phyloP scores from a whole-genome alignment of 2,113 vertebrate genomes.

The Erinaceus europaeus region DNA sequence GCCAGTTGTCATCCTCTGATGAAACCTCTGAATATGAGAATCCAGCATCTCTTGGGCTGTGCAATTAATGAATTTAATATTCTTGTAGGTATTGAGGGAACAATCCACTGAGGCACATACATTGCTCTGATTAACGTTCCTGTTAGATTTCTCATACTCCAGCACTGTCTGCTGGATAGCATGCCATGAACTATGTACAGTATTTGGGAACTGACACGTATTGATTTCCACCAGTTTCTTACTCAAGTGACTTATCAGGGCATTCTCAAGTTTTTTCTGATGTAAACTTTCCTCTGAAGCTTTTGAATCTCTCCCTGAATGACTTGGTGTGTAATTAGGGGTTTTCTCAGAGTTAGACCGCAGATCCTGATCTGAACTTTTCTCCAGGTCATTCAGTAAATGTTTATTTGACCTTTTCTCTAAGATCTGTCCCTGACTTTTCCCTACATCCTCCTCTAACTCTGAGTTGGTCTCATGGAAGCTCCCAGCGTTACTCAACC shows the following conservation, averaged over 20 bases:
- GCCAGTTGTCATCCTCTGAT: neutral
- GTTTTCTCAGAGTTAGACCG: neutral
- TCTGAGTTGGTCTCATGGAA: neutral
- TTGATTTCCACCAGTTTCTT: neutral
- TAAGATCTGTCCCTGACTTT: too few species aligned
- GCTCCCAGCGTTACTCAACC: neutral
- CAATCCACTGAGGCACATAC: too few species aligned
- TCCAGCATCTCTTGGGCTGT: neutral
- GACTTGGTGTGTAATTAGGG: neutral
- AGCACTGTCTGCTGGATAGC: neutral
- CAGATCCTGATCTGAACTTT: neutral
- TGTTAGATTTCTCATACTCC: neutral
- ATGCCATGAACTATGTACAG: neutral
- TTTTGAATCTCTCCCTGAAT: neutral
- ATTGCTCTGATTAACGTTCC: fast-evolving
- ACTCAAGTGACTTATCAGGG: neutral
- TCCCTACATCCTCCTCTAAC: neutral
- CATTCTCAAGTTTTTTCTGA: neutral
- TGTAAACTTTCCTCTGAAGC: neutral
- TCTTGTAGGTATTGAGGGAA: neutral
- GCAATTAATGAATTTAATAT: neutral
- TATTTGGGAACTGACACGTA: neutral
- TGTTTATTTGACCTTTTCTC: neutral
- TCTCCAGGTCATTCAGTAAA: neutral
- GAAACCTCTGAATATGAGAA: neutral